Conservation (phyloP, 2,797 vertebrate genomes). For the Choloepus didactylus region DNA sequence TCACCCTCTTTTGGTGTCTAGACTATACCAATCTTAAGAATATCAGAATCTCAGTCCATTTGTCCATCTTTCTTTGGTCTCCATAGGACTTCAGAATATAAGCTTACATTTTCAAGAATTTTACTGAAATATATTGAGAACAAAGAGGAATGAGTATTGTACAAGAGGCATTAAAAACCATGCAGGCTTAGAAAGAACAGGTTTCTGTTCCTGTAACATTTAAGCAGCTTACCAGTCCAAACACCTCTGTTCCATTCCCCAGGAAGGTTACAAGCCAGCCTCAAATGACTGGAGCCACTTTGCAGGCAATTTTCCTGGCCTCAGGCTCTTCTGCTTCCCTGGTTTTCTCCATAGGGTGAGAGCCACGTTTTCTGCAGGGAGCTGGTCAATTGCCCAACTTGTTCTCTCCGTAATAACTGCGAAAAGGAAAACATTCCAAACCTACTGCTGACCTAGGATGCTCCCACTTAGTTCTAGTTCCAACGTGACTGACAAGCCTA, state of each 20-base stretch:
- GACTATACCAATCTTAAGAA: not conserved
- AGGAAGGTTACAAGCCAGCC: constrained; percentile 26
- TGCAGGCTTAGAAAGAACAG: not conserved
- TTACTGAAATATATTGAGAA: not conserved
- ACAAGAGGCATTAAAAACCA: not conserved
- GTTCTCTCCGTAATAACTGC: constrained; percentile 48
- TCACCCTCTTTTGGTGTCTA: not conserved
- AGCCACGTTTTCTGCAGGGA: constrained; percentile 66
- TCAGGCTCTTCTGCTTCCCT: constrained; percentile 39
- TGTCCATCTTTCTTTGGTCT: not conserved
- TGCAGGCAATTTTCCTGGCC: constrained; percentile 73
- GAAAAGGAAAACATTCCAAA: constrained; percentile 72
- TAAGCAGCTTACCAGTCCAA: constrained; percentile 22
- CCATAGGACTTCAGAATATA: not conserved
- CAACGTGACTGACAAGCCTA: constrained; percentile 57
- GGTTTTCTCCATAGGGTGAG: constrained; percentile 53
- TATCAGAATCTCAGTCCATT: not conserved
- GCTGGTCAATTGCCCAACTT: constrained; percentile 71
- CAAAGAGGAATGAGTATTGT: not conserved
- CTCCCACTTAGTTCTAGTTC: constrained; percentile 3
- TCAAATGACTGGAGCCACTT: constrained; percentile 60
- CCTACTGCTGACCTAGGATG: constrained; percentile 52
- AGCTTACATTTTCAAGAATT: constrained; percentile 32
- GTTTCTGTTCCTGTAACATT: constrained; percentile 30
- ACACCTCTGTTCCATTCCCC: not conserved